Evolutionary conservation across 2,888 invertebrate species (phyloP).

Genomic region (Nezara viridula): DNA sequence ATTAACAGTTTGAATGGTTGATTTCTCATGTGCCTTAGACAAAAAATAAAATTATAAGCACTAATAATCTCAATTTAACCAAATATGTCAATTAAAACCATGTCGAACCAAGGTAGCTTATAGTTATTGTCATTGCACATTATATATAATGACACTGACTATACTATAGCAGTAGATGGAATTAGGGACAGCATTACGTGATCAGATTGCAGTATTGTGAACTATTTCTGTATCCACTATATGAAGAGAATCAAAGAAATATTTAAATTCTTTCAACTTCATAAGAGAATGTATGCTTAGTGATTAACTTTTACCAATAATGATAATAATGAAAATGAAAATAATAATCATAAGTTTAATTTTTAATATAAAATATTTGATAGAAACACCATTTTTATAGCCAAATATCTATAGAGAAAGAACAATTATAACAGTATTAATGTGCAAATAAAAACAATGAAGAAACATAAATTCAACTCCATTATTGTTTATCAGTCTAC

Average conservation of each 20-base stretch:
- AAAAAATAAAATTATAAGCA: too few species aligned
- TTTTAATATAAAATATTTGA: not conserved
- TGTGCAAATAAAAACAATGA: too few species aligned
- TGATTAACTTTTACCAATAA: not conserved
- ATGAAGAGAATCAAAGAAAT: not conserved
- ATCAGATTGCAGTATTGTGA: not conserved
- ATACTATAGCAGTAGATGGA: not conserved
- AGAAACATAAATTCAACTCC: too few species aligned
- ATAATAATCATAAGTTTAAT: not conserved
- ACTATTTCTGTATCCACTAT: too few species aligned
- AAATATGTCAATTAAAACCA: too few species aligned
- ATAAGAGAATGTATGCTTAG: not conserved
- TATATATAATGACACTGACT: too few species aligned
- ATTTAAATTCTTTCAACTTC: not conserved
- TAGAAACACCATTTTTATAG: not conserved
- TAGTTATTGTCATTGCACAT: not conserved
- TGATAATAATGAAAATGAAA: not conserved
- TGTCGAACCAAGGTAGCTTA: too few species aligned
- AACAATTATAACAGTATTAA: not conserved
- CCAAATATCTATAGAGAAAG: not conserved
- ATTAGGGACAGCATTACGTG: not conserved
- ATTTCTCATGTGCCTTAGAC: too few species aligned
- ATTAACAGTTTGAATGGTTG: too few species aligned
- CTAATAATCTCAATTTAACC: too few species aligned
- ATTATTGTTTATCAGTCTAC: too few species aligned